Evolutionary conservation across 2,113 vertebrate species (phyloP).

Genomic region (Alces alces): DNA sequence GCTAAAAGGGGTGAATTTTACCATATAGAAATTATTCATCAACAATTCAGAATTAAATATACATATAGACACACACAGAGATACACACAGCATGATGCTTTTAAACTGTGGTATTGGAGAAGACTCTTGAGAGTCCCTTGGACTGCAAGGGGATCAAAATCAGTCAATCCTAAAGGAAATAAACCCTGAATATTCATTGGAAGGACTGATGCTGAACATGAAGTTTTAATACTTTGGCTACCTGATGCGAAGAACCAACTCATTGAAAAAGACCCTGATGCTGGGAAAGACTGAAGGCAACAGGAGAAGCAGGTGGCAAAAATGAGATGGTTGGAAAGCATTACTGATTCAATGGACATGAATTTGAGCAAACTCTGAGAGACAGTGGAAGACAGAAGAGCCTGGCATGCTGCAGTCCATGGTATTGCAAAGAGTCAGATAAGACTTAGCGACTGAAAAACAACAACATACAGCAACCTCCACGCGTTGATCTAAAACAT

Average conservation of each 20-base stretch:
- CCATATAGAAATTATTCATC: not conserved
- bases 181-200: not conserved
- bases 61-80: not conserved
- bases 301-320: not conserved
- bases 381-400: not conserved
- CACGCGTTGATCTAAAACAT: not conserved
- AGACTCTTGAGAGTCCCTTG: not conserved
- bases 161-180: not conserved
- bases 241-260: not conserved
- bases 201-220: not conserved
- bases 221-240: not conserved
- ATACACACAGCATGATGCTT: not conserved
- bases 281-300: not conserved
- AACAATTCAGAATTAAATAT: not conserved
- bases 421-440: not conserved
- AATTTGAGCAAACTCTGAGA: not conserved
- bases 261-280: not conserved
- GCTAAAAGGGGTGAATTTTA: not conserved
- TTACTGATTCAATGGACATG: not conserved
- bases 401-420: not conserved
- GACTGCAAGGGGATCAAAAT: not conserved
- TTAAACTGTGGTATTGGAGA: not conserved
- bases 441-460: not conserved
- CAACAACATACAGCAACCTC: not conserved
- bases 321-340: not conserved